Conservation (phyloP, 2,888 invertebrate genomes). For the Phoronis australis region DNA sequence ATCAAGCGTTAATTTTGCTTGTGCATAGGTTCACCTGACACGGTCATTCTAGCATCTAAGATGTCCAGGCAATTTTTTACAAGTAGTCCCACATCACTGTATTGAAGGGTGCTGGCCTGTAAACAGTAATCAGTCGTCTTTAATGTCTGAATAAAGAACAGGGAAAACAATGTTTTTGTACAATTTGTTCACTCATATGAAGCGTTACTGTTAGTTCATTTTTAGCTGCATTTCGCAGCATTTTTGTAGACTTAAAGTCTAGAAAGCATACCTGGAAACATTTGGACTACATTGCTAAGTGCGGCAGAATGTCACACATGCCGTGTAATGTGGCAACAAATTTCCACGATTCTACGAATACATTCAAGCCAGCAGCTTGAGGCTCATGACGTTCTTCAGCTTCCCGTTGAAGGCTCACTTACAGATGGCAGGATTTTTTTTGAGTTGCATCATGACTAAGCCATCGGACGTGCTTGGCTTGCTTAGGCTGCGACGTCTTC, state of each 20-base stretch:
- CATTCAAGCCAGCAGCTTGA: slow-evolving; percentile 8
- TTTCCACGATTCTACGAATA: slow-evolving; percentile 8
- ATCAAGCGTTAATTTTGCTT: too few relatives aligned
- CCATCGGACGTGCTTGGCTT: slow-evolving; percentile 14
- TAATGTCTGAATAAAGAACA: too few relatives aligned
- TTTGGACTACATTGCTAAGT: slow-evolving; percentile 7
- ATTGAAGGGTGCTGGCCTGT: slow-evolving; percentile 10
- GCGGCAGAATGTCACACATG: slow-evolving; percentile 13
- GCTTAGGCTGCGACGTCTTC: not conserved
- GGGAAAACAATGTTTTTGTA: too few relatives aligned
- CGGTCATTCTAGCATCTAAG: too few relatives aligned
- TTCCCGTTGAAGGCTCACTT: slow-evolving; percentile 11
- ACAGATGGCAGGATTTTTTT: slow-evolving; percentile 8
- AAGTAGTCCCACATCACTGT: too few relatives aligned
- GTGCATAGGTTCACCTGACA: too few relatives aligned
- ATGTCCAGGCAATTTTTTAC: too few relatives aligned
- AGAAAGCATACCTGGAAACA: slow-evolving; percentile 9
- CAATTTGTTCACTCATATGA: too few relatives aligned
- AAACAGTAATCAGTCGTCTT: slow-evolving; percentile 1
- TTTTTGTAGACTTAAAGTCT: too few relatives aligned
- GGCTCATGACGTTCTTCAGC: slow-evolving; percentile 11
- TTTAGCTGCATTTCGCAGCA: too few relatives aligned
- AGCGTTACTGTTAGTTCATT: too few relatives aligned
- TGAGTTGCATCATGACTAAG: slow-evolving; percentile 10
- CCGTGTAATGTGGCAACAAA: slow-evolving; percentile 11